A percentile compares a stretch with the other conserved stretches of the same genome.
Evolutionary conservation across 2,113 vertebrate species (phyloP).

Genomic region (Erpornis zantholeuca): DNA sequence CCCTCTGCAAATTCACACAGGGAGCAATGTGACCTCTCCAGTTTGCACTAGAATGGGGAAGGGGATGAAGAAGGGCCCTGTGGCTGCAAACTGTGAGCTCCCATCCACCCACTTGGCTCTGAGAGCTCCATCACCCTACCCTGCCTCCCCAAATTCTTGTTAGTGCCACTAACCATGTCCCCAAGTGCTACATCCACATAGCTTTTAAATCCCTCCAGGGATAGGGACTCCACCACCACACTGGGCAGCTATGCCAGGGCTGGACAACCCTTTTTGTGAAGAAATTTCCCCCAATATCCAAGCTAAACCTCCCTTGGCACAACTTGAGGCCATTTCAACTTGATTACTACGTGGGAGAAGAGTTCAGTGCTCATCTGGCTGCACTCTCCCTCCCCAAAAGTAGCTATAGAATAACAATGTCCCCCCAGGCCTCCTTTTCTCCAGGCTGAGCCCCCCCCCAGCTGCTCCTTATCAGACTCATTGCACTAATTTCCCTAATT

Average conservation of each 20-base stretch:
- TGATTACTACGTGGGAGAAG: not conserved
- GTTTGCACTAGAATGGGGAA: not conserved
- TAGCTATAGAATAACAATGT: not conserved
- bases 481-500: not conserved
- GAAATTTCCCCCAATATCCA: not conserved
- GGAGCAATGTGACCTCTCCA: not conserved
- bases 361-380: not conserved
- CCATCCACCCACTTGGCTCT: not conserved
- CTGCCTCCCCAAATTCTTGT: not conserved
- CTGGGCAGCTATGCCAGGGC: not conserved
- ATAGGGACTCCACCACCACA: not conserved
- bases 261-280: not conserved
- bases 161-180: not conserved
- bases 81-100: not conserved
- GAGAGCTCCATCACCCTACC: not conserved
- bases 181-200: accelerated
- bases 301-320: not conserved
- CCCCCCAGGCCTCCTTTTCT: not conserved
- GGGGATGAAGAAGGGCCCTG: not conserved
- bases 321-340: not conserved
- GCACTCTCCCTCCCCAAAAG: not conserved
- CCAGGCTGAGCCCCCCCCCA: not conserved
- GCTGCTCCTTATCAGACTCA: not conserved
- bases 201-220: not conserved
- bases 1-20: not conserved